Evolutionary conservation across 2,113 vertebrate species (phyloP).

Genomic region (Colistium nudipinnis): DNA sequence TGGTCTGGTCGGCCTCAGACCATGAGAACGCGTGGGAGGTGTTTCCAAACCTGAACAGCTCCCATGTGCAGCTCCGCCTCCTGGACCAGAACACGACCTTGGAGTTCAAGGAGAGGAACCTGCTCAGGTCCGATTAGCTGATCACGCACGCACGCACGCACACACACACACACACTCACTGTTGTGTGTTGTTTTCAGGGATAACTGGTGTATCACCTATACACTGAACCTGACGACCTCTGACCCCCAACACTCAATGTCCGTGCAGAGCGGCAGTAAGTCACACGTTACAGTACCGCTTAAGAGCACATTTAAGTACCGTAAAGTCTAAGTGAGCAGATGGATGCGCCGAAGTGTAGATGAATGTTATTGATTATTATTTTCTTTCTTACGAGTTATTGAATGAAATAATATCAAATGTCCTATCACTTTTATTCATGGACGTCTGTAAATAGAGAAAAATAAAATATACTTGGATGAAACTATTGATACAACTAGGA

Average conservation of each 20-base stretch:
- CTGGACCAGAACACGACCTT: not conserved
- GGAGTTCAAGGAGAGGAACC: not conserved
- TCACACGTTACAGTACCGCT: not conserved
- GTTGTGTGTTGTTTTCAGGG: constrained; percentile 2
- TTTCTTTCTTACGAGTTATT: too few relatives aligned
- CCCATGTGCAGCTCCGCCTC: not conserved
- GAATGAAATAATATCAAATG: too few relatives aligned
- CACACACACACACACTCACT: not conserved
- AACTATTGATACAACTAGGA: too few relatives aligned
- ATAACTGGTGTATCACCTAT: not conserved
- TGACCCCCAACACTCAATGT: accelerated
- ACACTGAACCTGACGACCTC: not conserved
- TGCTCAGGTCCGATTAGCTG: not conserved
- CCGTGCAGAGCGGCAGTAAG: not conserved
- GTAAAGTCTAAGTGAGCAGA: too few relatives aligned
- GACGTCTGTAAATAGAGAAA: too few relatives aligned
- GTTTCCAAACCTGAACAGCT: not conserved
- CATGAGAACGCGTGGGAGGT: accelerated
- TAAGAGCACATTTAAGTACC: too few relatives aligned
- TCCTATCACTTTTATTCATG: too few relatives aligned
- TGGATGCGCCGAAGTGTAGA: too few relatives aligned
- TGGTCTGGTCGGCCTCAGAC: constrained; percentile 6
- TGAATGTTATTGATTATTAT: too few relatives aligned
- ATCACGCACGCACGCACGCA: too few relatives aligned
- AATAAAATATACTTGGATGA: too few relatives aligned